Conservation (phyloP, 2,888 invertebrate species). For the Amphimallon solstitiale region DNA sequence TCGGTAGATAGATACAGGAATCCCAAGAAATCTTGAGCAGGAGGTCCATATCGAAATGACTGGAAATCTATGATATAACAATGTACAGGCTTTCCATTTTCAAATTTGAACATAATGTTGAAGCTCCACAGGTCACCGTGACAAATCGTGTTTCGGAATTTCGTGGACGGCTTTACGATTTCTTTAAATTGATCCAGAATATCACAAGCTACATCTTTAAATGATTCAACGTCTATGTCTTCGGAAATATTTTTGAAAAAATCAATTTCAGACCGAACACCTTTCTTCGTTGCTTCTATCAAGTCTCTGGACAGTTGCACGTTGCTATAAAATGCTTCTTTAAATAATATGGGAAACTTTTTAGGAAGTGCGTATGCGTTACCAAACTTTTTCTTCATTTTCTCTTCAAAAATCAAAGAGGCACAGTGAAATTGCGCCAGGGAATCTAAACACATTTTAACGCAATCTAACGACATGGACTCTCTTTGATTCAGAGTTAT, state of each 20-base stretch:
- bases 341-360: conserved; percentile 46
- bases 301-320: background rate
- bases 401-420: conserved; percentile 58
- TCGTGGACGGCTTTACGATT: conserved; percentile 55
- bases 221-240: conserved; percentile 7
- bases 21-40: conserved; percentile 50
- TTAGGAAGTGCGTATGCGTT: conserved; percentile 40
- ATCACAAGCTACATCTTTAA: conserved; percentile 38
- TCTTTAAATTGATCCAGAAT: conserved; percentile 45
- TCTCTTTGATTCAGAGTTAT: conserved; percentile 44
- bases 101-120: conserved; percentile 60
- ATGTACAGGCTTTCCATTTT: conserved; percentile 45
- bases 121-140: conserved; percentile 66
- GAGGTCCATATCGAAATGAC: conserved; percentile 50
- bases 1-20: conserved; percentile 50
- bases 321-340: conserved; percentile 56
- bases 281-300: conserved; percentile 17
- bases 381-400: conserved; percentile 34
- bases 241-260: conserved; percentile 3
- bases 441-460: conserved; percentile 47
- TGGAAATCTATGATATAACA: conserved; percentile 54
- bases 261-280: conserved; percentile 20
- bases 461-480: conserved; percentile 44
- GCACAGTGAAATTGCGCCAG: conserved; percentile 53
- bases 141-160: conserved; percentile 59